Conservation (phyloP, 2,113 vertebrate genomes). For the Aythya baeri region DNA sequence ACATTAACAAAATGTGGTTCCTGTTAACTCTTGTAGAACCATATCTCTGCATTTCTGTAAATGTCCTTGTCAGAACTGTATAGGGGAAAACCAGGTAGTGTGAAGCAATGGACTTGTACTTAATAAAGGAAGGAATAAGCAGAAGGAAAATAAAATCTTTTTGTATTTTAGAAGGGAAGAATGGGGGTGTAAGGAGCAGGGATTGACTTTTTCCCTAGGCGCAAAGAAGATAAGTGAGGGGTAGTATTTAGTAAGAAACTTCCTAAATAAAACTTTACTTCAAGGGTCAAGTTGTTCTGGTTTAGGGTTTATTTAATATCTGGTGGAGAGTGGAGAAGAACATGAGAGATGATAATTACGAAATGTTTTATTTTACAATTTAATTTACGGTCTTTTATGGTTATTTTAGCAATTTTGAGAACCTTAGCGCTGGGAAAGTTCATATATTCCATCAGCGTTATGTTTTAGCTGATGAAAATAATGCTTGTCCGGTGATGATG, state of each 20-base stretch:
- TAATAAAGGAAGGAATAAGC: not conserved
- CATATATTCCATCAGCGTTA: not conserved
- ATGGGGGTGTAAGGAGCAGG: not conserved
- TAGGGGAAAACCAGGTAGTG: not conserved
- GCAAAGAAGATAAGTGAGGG: not conserved
- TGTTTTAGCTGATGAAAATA: not conserved
- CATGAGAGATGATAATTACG: not conserved
- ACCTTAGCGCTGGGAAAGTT: not conserved
- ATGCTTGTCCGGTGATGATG: not conserved
- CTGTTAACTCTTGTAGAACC: constrained; percentile 14
- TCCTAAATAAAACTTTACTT: not conserved
- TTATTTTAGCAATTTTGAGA: not conserved
- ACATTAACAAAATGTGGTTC: constrained; percentile 2
- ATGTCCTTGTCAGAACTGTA: not conserved
- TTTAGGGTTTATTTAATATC: not conserved
- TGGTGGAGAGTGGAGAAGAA: not conserved
- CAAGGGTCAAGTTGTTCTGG: not conserved
- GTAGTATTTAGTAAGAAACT: not conserved
- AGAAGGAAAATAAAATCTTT: not conserved
- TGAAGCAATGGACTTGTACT: accelerated
- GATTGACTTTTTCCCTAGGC: not conserved
- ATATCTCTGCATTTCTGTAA: not conserved
- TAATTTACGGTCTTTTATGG: not conserved
- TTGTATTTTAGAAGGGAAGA: not conserved
- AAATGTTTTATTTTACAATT: not conserved